Evolutionary conservation across 2,113 vertebrate species (phyloP), one percentile per base, ranked within the genome.

Genomic region (Psittacula cyanocephala): DNA sequence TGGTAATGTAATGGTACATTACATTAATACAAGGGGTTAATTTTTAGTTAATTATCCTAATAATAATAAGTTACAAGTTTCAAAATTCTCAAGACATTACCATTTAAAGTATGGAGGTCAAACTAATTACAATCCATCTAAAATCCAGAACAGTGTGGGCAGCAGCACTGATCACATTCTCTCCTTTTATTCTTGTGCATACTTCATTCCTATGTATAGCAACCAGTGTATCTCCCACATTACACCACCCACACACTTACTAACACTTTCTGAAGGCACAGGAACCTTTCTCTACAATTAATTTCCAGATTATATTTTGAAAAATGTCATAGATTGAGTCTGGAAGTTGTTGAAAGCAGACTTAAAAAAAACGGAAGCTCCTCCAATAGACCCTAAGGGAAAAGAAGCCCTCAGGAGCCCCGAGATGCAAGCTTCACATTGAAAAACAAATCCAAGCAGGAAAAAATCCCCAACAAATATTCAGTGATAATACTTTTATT

Each of bases 181-280:
- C 57, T 89, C 57, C 44, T 93, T 81, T 91, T 86, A 84, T 79
- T 93, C 81, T 91, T 92, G 62, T 53, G n/a, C 41, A 87, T 74
- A 62, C 49, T 80, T 89, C 80, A 65, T 83, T 96, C 67, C 93
- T 93, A 85, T 95, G 83, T 89, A 93, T 92, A 97, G 91, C 41
- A 89, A 86, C 88, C 91, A 89, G 86, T 91, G 33, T 41, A 76
- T 89, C 88, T 93, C 79, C 93, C 89, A 95, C 91, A 57, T 93
- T 86, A 90, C 82, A 86, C 81, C 53, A 68, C 84, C 94, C 39
- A 91, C 83, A 39, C 57, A 39, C 62, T 89, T 63, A 88, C 64
- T 87, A 79, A 89, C 87, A 93, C 86, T 93, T 86, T 91, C 74
- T 85, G 50, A 97, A 96, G 84, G 84, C 68, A 90, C 49, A 77